Percentiles rank a stretch among this genome's conserved stretches.
These are phyloP conservation scores for Limulus polyphemus DNA, from an alignment of 2,888 invertebrate species.

Conservation along the genomic window DNA sequence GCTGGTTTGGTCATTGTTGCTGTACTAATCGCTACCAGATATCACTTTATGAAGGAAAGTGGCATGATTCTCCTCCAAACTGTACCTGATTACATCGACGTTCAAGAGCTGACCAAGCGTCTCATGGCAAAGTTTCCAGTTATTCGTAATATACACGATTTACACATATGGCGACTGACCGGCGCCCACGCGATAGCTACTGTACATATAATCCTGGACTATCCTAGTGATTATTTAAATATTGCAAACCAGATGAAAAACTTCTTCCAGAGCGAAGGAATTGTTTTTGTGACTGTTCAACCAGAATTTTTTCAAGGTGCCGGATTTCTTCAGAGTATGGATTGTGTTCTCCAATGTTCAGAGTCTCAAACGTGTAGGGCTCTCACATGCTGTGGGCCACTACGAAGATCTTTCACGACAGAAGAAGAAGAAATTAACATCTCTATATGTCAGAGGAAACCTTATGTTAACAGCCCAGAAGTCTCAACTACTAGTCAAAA, in stretches of 20 bases:
- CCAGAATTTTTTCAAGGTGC: neutral
- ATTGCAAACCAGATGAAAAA: neutral
- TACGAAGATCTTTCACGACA: no score
- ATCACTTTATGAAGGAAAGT: conserved; percentile 78
- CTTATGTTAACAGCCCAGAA: no score
- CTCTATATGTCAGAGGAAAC: no score
- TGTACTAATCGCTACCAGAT: conserved; percentile 51
- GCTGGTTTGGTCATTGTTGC: conserved; percentile 8
- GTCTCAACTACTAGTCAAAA: no score
- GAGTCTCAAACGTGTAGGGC: no score
- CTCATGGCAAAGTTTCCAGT: conserved; percentile 42
- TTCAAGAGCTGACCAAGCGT: conserved; percentile 52
- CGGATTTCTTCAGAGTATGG: no score
- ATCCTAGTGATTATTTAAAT: neutral
- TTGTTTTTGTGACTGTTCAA: neutral
- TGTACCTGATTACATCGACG: conserved; percentile 75
- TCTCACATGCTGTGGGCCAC: no score
- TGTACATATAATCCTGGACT: conserved; percentile 4
- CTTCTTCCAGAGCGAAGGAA: neutral
- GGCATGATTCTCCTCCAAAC: conserved; percentile 79
- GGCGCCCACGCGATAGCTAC: conserved; percentile 5
- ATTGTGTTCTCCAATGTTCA: no score
- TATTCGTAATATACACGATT: conserved; percentile 6
- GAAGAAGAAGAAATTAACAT: no score
- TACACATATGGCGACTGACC: conserved; percentile 8